Evolutionary conservation across 1,140 invertebrate species (phyloP).

Genomic region (Phthorimaea operculella): DNA sequence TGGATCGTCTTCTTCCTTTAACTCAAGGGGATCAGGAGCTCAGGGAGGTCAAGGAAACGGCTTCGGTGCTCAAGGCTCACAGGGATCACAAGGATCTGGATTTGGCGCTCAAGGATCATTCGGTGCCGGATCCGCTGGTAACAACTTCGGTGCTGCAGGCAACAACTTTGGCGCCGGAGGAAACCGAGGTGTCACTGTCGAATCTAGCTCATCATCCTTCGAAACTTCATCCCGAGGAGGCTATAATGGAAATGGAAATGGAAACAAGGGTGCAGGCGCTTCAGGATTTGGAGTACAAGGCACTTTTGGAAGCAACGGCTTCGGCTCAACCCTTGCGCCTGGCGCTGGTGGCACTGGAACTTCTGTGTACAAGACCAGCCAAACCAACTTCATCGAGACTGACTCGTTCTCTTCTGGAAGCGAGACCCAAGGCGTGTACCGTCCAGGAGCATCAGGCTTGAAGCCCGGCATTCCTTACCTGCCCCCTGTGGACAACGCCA

Average conservation of each 20-base stretch:
- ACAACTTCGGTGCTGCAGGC: conserved; percentile 2
- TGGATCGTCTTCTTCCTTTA: conserved; percentile 1
- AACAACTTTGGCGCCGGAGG: conserved; percentile 5
- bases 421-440: conserved; percentile 29
- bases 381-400: conserved; percentile 43
- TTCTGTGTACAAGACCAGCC: conserved; percentile 32
- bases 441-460: conserved; percentile 34
- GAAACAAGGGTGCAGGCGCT: conserved; percentile 4
- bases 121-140: background rate
- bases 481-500: conserved; percentile 44
- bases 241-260: conserved; percentile 3
- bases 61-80: background rate
- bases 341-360: conserved; percentile 19
- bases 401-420: conserved; percentile 50
- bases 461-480: conserved; percentile 64
- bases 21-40: background rate
- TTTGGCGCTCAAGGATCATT: background rate
- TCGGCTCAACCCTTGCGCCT: conserved; percentile 27
- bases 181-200: conserved; percentile 5
- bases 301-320: conserved; percentile 18
- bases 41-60: background rate
- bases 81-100: background rate
- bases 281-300: conserved; percentile 14
- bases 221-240: conserved; percentile 10
- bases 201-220: conserved; percentile 15